phyloP scores from a whole-genome alignment of 2,888 invertebrate genomes.

The Idaea aversata region DNA sequence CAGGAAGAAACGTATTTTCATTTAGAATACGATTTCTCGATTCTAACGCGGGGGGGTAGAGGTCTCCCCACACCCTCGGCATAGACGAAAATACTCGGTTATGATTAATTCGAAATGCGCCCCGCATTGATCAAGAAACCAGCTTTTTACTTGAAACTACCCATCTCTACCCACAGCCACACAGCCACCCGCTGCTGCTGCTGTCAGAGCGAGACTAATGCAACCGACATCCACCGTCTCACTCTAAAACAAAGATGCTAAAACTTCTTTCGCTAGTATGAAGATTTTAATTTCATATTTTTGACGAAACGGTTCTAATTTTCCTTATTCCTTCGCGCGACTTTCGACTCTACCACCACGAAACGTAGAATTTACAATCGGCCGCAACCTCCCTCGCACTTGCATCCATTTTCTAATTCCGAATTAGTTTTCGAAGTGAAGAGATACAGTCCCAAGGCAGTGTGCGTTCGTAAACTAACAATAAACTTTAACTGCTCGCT shows the following conservation, averaged over 20 bases:
- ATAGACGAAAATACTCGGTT: conserved; percentile 80
- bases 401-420: conserved; percentile 76
- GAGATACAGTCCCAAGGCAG: conserved; percentile 79
- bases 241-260: conserved; percentile 81
- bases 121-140: conserved; percentile 80
- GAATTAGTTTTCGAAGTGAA: conserved; percentile 81
- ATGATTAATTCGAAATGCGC: conserved; percentile 80
- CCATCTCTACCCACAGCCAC: conserved; percentile 61
- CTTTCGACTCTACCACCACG: conserved; percentile 31
- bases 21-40: conserved; percentile 78
- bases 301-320: conserved; percentile 80
- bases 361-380: conserved; percentile 31
- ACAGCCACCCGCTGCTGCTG: conserved; percentile 23
- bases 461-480: conserved; percentile 44
- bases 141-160: conserved; percentile 80
- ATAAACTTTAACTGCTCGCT: conserved; percentile 40
- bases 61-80: conserved; percentile 38
- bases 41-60: conserved; percentile 29
- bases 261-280: conserved; percentile 81
- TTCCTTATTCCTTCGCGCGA: conserved; percentile 37
- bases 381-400: conserved; percentile 44
- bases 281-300: conserved; percentile 82
- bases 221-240: conserved; percentile 71
- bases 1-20: conserved; percentile 80
- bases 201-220: conserved; percentile 74